Evolutionary conservation across 2,888 invertebrate genomes (phyloP).

Genomic region (Tholera decimalis): DNA sequence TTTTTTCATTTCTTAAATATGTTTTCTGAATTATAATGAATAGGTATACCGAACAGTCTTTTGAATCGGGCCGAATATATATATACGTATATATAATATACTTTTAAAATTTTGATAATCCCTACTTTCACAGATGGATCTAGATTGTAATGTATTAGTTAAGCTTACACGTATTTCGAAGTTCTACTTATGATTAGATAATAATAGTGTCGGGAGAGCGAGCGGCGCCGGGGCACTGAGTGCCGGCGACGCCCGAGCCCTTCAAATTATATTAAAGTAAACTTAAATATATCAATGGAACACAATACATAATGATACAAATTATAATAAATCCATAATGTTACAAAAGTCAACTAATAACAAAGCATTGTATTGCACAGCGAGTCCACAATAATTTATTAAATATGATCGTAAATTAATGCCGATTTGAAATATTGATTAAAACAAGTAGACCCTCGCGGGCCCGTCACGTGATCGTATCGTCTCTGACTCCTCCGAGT

Average conservation of each 20-base stretch:
- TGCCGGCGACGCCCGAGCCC: slow-evolving; percentile 44
- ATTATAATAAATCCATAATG: slow-evolving; percentile 74
- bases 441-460: slow-evolving; percentile 49
- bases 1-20: slow-evolving; percentile 79
- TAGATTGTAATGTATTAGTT: slow-evolving; percentile 79
- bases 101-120: slow-evolving; percentile 83
- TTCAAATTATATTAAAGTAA: slow-evolving; percentile 55
- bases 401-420: slow-evolving; percentile 81
- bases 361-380: slow-evolving; percentile 90
- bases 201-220: slow-evolving; percentile 59
- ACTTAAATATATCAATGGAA: slow-evolving; percentile 72
- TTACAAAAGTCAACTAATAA: slow-evolving; percentile 88
- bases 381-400: slow-evolving; percentile 88
- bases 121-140: slow-evolving; percentile 87
- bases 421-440: slow-evolving; percentile 72
- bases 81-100: slow-evolving; percentile 53
- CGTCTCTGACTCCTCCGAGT: slow-evolving; percentile 51
- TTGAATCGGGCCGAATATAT: slow-evolving; percentile 93
- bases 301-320: slow-evolving; percentile 67
- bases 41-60: slow-evolving; percentile 94
- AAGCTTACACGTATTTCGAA: slow-evolving; percentile 80
- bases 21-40: slow-evolving; percentile 86
- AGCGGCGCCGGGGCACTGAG: slow-evolving; percentile 49
- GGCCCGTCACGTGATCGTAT: slow-evolving; percentile 57
- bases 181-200: slow-evolving; percentile 76